phyloP scores from a whole-genome alignment of 1,140 invertebrate species.

The Kradibia gibbosae region DNA sequence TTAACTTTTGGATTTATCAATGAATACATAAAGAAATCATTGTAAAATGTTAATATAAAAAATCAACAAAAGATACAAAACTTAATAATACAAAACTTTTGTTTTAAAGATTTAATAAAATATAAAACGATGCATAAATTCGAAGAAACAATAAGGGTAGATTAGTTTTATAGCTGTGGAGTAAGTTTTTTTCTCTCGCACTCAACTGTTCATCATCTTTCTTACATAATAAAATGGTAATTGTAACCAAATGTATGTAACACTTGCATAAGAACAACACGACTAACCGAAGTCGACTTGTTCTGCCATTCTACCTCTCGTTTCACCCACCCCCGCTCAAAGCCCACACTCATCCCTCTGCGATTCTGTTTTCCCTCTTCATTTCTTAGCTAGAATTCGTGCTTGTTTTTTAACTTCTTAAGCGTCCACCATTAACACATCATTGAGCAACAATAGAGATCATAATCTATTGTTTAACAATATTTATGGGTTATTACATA shows the following conservation, averaged over 20 bases:
- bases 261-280: slow-evolving; percentile 65
- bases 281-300: slow-evolving; percentile 52
- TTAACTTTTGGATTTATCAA: no score
- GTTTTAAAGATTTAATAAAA: no score
- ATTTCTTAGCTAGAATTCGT: neutral
- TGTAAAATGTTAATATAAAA: no score
- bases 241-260: slow-evolving; percentile 72
- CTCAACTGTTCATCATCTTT: slow-evolving; percentile 61
- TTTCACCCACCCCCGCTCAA: no score
- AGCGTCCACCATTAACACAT: slow-evolving; percentile 7
- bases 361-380: neutral
- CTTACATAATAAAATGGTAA: slow-evolving; percentile 65
- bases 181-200: slow-evolving; percentile 1
- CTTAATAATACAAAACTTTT: no score
- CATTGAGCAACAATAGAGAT: neutral
- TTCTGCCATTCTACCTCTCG: no score
- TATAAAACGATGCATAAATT: no score
- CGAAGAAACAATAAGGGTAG: no score
- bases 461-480: slow-evolving; percentile 68
- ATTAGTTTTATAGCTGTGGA: neutral
- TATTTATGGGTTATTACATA: slow-evolving; percentile 64
- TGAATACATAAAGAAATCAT: no score
- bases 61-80: no score
- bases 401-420: neutral
- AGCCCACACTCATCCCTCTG: no score